Percentiles rank a stretch among this genome's conserved stretches.
Evolutionary conservation across 1,140 invertebrate genomes (phyloP).

Genomic region (Drosophila melanica): DNA sequence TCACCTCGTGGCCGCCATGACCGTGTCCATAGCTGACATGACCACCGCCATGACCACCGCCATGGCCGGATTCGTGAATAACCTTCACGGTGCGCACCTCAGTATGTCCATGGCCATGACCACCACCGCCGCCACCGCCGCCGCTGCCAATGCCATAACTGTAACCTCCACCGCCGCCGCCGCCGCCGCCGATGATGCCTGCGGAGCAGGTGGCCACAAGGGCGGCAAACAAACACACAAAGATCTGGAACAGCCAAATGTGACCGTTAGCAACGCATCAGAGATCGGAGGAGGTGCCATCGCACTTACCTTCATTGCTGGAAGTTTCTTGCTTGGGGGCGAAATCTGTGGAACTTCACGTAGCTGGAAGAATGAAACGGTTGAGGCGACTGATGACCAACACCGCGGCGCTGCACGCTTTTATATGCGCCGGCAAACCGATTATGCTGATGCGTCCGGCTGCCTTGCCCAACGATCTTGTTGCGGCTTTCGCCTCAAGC

Average conservation of each 20-base stretch:
- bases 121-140: constrained; percentile 16
- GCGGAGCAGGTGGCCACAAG: constrained; percentile 74
- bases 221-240: constrained; percentile 71
- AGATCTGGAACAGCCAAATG: constrained; percentile 50
- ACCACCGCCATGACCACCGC: constrained; percentile 35
- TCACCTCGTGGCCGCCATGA: constrained; percentile 52
- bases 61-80: constrained; percentile 57
- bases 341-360: constrained; percentile 77
- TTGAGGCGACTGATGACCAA: constrained; percentile 62
- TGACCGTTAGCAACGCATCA: not conserved
- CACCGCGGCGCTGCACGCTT: constrained; percentile 16
- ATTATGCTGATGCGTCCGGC: constrained; percentile 37
- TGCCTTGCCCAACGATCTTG: constrained; percentile 46
- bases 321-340: constrained; percentile 76
- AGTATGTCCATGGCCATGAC: constrained; percentile 33
- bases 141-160: constrained; percentile 53
- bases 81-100: constrained; percentile 66
- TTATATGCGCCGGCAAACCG: constrained; percentile 49
- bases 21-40: constrained; percentile 12
- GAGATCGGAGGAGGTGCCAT: no score
- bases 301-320: constrained; percentile 68
- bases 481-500: constrained; percentile 44
- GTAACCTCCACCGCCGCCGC: constrained; percentile 67
- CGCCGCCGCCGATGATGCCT: constrained; percentile 67
- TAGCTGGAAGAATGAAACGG: constrained; percentile 60